Evolutionary conservation across 2,113 vertebrate genomes (phyloP).

Genomic region (Nothobranchius furzeri): DNA sequence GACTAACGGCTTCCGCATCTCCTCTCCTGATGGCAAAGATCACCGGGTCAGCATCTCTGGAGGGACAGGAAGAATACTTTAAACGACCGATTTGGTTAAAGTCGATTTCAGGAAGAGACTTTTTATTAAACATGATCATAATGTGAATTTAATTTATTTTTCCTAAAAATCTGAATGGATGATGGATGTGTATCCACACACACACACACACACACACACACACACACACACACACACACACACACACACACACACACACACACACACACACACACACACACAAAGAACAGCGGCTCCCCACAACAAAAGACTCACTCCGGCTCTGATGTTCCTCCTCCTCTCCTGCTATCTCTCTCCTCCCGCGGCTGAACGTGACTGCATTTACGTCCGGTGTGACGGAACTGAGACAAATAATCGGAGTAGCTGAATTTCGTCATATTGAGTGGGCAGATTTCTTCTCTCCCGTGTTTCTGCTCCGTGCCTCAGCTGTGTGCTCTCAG

Average conservation of each 20-base stretch:
- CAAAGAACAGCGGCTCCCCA: neutral
- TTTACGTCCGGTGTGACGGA: constrained; percentile 80
- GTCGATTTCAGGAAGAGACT: too few species aligned
- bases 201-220: neutral
- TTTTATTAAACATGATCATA: too few species aligned
- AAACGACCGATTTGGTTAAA: neutral
- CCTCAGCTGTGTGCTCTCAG: constrained; percentile 83
- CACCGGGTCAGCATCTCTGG: constrained; percentile 62
- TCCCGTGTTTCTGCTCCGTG: constrained; percentile 28
- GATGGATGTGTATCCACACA: neutral
- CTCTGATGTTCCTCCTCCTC: constrained; percentile 67
- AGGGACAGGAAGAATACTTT: neutral
- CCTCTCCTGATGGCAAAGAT: constrained; percentile 69
- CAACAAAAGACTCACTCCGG: constrained; percentile 85
- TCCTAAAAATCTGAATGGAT: neutral
- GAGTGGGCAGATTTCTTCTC: constrained; percentile 10
- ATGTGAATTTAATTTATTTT: too few species aligned
- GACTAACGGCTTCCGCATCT: constrained; percentile 79
- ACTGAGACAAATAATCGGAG: constrained; percentile 90
- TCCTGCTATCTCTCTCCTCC: constrained; percentile 34
- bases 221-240: neutral
- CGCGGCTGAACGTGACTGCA: constrained; percentile 21
- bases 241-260: neutral
- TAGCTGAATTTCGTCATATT: constrained; percentile 93
- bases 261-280: neutral